A percentile compares a stretch with the other conserved stretches of the same genome.
phyloP scores from a whole-genome alignment of 2,888 invertebrate species.

The Andrena haemorrhoa region DNA sequence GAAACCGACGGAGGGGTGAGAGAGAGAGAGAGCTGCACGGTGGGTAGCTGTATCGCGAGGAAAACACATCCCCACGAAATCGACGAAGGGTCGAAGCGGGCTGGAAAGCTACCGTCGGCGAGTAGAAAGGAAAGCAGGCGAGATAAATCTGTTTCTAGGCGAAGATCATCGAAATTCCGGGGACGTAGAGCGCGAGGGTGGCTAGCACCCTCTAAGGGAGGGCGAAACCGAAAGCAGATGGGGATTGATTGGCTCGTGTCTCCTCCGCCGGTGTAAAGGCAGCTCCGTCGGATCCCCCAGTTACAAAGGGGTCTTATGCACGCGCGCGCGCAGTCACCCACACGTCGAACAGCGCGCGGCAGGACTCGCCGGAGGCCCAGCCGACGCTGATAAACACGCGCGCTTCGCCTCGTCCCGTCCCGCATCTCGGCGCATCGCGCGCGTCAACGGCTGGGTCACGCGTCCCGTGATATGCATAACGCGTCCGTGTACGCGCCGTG shows the following conservation, averaged over 20 bases:
- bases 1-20: not conserved
- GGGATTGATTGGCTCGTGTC: conserved; percentile 76
- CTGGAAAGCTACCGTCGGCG: conserved; percentile 36
- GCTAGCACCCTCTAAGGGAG: conserved; percentile 37
- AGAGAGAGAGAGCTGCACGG: no score
- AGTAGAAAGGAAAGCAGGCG: conserved; percentile 57
- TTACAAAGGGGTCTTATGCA: conserved; percentile 61
- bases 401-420: not conserved
- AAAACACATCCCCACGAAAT: conserved; percentile 21
- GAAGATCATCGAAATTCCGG: conserved; percentile 73
- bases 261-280: conserved; percentile 58
- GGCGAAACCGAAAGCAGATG: conserved; percentile 72
- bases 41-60: not conserved
- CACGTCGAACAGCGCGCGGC: conserved; percentile 35
- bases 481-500: conserved; percentile 4
- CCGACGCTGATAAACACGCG: conserved; percentile 34
- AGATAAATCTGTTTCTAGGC: conserved; percentile 69
- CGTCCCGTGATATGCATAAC: conserved; percentile 1
- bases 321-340: conserved; percentile 59
- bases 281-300: conserved; percentile 43
- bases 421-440: conserved; percentile 5
- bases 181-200: conserved; percentile 58
- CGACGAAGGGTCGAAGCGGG: conserved; percentile 15
- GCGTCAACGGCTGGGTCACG: conserved; percentile 5
- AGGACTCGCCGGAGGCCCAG: conserved; percentile 3